Evolutionary conservation across 2,113 vertebrate species (phyloP).

Genomic region (Lipophrys pholis): DNA sequence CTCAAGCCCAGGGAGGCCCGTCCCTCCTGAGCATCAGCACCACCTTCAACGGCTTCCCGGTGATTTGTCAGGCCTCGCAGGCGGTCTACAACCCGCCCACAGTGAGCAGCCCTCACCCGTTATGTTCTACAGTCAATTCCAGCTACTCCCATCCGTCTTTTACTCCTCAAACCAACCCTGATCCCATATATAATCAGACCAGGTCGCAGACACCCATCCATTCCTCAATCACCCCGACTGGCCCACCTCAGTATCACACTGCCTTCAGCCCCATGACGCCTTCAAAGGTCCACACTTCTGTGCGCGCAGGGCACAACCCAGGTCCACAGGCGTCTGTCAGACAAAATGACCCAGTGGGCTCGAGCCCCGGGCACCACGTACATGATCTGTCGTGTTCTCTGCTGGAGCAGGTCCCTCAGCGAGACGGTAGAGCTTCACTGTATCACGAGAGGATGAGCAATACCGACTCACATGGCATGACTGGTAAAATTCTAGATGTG

Average conservation of each 20-base stretch:
- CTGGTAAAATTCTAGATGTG: constrained; percentile 37
- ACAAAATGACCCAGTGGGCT: constrained; percentile 69
- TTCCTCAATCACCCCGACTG: constrained; percentile 56
- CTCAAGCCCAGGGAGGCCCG: constrained; percentile 23
- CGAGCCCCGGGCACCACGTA: constrained; percentile 55
- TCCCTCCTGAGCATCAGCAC: constrained; percentile 63
- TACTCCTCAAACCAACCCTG: constrained; percentile 60
- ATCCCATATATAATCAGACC: constrained; percentile 49
- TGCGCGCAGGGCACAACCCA: constrained; percentile 31
- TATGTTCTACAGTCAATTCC: constrained; percentile 66
- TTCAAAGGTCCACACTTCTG: constrained; percentile 43
- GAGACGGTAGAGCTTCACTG: constrained; percentile 35
- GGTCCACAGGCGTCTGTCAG: constrained; percentile 47
- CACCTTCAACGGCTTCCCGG: constrained; percentile 55
- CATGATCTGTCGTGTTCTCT: constrained; percentile 32
- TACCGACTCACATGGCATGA: constrained; percentile 10
- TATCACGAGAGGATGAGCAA: constrained; percentile 52
- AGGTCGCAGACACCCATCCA: constrained; percentile 70
- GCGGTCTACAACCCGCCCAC: constrained; percentile 48
- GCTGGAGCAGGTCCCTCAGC: constrained; percentile 42
- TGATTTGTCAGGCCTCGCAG: constrained; percentile 50
- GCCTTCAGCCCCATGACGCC: constrained; percentile 67
- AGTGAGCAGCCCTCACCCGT: constrained; percentile 42
- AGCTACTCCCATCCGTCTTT: constrained; percentile 60
- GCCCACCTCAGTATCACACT: constrained; percentile 69